Evolutionary conservation across 2,113 vertebrate genomes (phyloP), one percentile per base, ranked within the genome.

Genomic region (Sorex fumeus): DNA sequence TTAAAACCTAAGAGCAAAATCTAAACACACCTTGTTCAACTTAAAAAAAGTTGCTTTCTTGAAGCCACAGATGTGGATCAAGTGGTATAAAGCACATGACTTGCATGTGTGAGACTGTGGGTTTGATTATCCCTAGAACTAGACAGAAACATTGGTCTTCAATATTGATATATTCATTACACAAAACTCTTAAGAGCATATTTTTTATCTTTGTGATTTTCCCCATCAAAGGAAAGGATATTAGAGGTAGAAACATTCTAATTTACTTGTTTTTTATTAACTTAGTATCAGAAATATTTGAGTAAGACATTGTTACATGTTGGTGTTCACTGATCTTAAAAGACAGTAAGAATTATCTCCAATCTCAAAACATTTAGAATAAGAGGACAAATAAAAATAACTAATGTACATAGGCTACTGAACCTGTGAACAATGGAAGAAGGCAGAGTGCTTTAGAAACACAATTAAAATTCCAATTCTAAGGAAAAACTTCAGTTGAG

Each of bases 21-120:
- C 47, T 91, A 40, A 91, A 70, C 53, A 88, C 7, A 85, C 32
- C 2, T 91, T 34, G 66, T 86, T 91, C 85, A 83, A 86, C 88
- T 93, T 53, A 78, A 82, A 16, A 91, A 88, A 95, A 95, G 81
- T 36, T 62, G 18, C 8, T 71, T 10, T 80, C 94, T 75, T 40
- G 40, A 40, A 40, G 40, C 40, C 7, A 40, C 40, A 40, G 40
- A 40, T 40, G 40, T 40, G 40, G 40, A 40, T 40, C 40, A 40
- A 40, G 40, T 40, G 40, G 40, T 40, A 40, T 7, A 40, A 4
- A 40, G 40, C 40, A 40, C 40, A 40, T 40, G 40, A 4, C 40
- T 40, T 40, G 40, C 40, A 40, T 40, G 40, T 40, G 40, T 40
- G 40, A 40, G 40, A 40, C 40, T 40, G 7, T 40, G 40, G 40